Percentiles rank a stretch among this genome's conserved stretches.
Evolutionary conservation across 1,140 invertebrate genomes (phyloP).

Genomic region (Drosophila mayri): DNA sequence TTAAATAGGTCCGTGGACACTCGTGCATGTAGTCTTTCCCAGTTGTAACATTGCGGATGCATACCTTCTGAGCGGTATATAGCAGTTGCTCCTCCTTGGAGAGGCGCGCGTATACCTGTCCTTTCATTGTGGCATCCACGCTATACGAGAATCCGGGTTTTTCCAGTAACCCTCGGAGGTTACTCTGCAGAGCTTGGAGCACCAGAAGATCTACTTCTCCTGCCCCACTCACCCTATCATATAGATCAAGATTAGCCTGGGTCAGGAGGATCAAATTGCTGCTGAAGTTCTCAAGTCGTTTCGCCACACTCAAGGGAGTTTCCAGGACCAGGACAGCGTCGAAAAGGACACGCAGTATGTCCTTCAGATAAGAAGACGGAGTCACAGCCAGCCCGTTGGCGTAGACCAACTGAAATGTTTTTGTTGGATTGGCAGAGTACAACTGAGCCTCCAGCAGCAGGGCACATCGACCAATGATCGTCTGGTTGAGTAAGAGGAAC

Average conservation of each 20-base stretch:
- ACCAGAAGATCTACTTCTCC: constrained; percentile 11
- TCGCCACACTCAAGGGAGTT: constrained; percentile 47
- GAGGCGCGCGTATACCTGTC: constrained; percentile 43
- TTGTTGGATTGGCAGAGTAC: constrained; percentile 34
- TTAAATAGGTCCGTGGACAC: constrained; percentile 65
- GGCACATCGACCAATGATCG: constrained; percentile 48
- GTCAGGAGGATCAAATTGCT: constrained; percentile 41
- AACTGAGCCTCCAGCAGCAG: constrained; percentile 62
- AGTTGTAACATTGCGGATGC: constrained; percentile 58
- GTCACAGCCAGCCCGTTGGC: constrained; percentile 5
- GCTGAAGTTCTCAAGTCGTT: constrained; percentile 56
- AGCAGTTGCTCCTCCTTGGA: constrained; percentile 47
- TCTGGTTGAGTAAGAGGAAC: constrained; percentile 4
- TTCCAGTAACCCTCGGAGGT: constrained; percentile 42
- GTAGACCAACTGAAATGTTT: constrained; percentile 37
- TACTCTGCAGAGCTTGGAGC: constrained; percentile 16
- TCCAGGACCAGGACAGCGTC: constrained; percentile 52
- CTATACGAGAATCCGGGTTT: constrained; percentile 36
- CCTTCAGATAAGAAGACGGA: constrained; percentile 30
- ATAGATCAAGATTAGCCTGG: constrained; percentile 54
- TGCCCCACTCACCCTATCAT: constrained; percentile 14
- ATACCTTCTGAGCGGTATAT: constrained; percentile 62
- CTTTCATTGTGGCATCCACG: constrained; percentile 19
- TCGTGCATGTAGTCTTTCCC: constrained; percentile 62
- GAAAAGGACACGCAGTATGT: constrained; percentile 54